Percentiles rank a stretch among this genome's conserved stretches.
Conservation (phyloP, 2,797 vertebrate species). For the Crax fasciolata region DNA sequence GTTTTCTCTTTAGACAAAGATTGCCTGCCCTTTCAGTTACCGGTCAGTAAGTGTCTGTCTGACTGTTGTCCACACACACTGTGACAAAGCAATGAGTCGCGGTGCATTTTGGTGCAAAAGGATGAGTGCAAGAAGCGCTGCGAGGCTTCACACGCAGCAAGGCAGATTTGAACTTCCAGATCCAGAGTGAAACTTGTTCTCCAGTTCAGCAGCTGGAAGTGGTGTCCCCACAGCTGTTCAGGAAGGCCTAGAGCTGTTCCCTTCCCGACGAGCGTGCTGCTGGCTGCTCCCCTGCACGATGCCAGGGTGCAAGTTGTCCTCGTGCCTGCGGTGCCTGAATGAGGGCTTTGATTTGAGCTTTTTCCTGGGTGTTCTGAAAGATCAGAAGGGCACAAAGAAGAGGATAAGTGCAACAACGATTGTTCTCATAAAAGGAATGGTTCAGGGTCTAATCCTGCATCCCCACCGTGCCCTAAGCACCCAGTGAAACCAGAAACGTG, state of each 20-base stretch:
- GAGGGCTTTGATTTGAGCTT: slow-evolving; percentile 13
- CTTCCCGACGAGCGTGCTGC: background rate
- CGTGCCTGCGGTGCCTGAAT: background rate
- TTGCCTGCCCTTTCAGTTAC: background rate
- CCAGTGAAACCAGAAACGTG: background rate
- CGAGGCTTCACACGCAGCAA: background rate
- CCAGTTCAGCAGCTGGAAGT: background rate
- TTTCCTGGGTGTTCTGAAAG: background rate
- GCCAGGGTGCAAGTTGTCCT: slow-evolving; percentile 12
- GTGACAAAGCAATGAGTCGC: background rate
- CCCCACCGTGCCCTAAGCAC: slow-evolving; percentile 17
- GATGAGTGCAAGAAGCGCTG: too few species aligned
- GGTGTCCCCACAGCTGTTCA: background rate
- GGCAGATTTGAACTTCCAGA: background rate
- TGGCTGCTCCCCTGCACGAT: background rate
- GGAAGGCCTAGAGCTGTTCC: background rate
- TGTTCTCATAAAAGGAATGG: background rate
- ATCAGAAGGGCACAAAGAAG: background rate
- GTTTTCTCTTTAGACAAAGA: background rate
- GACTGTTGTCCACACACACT: too few species aligned
- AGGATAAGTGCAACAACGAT: background rate
- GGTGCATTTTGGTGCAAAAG: background rate
- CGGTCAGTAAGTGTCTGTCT: rapidly evolving
- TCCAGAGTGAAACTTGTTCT: background rate
- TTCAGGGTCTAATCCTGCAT: slow-evolving; percentile 29